phyloP scores from a whole-genome alignment of 2,797 vertebrate genomes.

The Sebastiscus albofasciatus region DNA sequence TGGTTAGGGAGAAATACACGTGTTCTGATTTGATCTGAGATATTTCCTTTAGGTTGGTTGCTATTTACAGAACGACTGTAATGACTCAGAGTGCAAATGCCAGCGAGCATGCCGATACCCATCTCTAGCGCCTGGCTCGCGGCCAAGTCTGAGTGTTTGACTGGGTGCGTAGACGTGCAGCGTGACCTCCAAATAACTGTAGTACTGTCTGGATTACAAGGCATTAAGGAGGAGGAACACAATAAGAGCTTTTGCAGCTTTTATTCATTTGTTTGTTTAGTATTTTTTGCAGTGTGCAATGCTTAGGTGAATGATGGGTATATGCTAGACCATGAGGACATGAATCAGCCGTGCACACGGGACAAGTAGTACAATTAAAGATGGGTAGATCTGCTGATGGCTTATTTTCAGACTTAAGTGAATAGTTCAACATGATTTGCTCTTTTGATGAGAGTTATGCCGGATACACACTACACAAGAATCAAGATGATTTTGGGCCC shows the following conservation, averaged over 20 bases:
- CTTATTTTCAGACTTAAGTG: neutral
- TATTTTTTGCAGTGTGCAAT: neutral
- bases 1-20: conserved; percentile 67
- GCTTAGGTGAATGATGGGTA: neutral
- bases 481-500: rapidly evolving
- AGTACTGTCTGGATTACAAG: conserved; percentile 10
- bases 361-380: neutral
- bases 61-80: conserved; percentile 82
- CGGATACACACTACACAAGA: too few species aligned
- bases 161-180: conserved; percentile 35
- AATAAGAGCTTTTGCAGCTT: neutral
- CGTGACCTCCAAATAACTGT: conserved; percentile 42
- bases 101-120: conserved; percentile 73
- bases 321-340: neutral
- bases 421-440: neutral
- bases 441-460: neutral
- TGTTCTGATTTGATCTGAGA: conserved; percentile 76
- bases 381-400: neutral
- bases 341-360: neutral
- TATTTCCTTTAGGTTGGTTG: conserved; percentile 75
- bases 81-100: conserved; percentile 72
- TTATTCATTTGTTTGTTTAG: neutral
- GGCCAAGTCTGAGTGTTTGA: conserved; percentile 52
- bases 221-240: neutral
- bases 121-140: conserved; percentile 65